Conservation (phyloP, 2,888 invertebrate species). For the Pediacus dermestoides region DNA sequence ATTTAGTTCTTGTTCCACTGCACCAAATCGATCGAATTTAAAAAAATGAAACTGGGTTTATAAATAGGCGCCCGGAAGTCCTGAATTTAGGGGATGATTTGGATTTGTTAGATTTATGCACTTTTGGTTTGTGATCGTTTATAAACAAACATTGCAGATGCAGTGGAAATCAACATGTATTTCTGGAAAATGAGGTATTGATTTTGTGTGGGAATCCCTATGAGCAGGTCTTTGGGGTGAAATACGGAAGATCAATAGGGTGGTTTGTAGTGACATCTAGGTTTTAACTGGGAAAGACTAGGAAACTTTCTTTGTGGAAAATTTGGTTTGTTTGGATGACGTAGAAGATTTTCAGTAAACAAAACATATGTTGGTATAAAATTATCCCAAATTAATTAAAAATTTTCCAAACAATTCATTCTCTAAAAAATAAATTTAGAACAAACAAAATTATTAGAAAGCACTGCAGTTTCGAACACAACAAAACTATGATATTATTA, state of each 20-base stretch:
- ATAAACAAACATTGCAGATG: slow-evolving; percentile 2
- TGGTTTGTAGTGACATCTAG: slow-evolving; percentile 3
- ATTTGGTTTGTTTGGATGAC: no score
- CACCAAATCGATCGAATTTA: slow-evolving; percentile 11
- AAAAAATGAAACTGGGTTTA: slow-evolving; percentile 11
- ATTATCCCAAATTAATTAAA: no score
- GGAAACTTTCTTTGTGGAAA: background rate
- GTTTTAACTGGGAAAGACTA: background rate
- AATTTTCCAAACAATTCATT: no score
- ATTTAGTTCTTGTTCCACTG: slow-evolving; percentile 33
- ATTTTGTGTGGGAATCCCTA: no score
- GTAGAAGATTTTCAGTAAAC: no score
- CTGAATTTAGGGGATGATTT: slow-evolving; percentile 2
- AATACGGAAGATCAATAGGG: slow-evolving; percentile 3
- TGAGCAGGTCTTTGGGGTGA: background rate
- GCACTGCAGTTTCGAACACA: no score
- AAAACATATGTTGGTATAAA: no score
- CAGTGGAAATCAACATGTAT: slow-evolving; percentile 8
- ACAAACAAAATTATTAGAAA: no score
- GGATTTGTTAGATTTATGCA: no score
- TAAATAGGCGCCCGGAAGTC: slow-evolving; percentile 5
- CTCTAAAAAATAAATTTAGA: no score
- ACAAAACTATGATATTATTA: no score
- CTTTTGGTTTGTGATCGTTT: no score
- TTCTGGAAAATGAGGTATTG: slow-evolving; percentile 1